Conservation (phyloP, 2,797 vertebrate genomes). For the Neolamprologus multifasciatus region DNA sequence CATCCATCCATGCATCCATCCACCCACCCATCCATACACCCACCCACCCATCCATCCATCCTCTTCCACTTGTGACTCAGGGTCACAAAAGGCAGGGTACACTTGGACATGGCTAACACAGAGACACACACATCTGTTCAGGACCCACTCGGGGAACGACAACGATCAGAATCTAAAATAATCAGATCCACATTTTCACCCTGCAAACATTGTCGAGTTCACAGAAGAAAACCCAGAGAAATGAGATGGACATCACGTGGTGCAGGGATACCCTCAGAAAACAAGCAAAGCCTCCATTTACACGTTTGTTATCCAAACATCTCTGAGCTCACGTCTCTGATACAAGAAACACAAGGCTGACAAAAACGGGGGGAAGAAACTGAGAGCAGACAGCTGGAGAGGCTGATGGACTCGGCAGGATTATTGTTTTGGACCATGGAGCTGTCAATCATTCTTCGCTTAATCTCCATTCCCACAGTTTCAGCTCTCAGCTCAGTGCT, state of each 20-base stretch:
- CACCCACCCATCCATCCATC: accelerated
- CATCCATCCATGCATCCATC: accelerated
- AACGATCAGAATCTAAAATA: not conserved
- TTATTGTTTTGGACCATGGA: not conserved
- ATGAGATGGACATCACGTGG: not conserved
- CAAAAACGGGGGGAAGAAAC: not conserved
- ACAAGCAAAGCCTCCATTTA: not conserved
- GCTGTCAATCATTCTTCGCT: not conserved
- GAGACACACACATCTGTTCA: not conserved
- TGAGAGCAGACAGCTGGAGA: not conserved
- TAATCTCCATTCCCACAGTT: not conserved
- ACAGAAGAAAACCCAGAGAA: not conserved
- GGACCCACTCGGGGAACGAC: not conserved
- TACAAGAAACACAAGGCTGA: not conserved
- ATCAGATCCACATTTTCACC: not conserved
- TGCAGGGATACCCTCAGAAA: not conserved
- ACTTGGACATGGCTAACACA: accelerated
- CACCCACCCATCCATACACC: accelerated
- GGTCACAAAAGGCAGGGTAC: not conserved
- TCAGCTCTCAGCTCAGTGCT: not conserved
- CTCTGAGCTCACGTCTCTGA: not conserved
- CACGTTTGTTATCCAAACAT: not conserved
- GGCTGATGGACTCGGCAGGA: not conserved
- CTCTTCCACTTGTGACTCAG: not conserved
- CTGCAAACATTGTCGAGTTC: not conserved